Evolutionary conservation across 1,140 invertebrate species (phyloP).

Genomic region (Lucilia cuprina): DNA sequence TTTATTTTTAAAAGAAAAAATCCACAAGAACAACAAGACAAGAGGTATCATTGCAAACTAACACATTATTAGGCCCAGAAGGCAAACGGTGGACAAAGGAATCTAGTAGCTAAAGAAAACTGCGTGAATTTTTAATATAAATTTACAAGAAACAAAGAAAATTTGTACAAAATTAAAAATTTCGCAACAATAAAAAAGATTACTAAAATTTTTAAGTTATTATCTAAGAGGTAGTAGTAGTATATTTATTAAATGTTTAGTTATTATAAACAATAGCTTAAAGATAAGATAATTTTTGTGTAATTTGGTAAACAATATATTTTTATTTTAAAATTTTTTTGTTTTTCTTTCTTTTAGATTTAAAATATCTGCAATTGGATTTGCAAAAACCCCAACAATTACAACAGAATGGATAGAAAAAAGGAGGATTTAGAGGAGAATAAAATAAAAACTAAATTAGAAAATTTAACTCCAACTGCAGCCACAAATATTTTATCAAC

Average conservation of each 20-base stretch:
- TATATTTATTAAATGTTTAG: too few species aligned
- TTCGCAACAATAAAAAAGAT: background rate
- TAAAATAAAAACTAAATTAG: background rate
- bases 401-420: constrained; percentile 32
- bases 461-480: background rate
- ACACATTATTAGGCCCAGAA: background rate
- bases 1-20: background rate
- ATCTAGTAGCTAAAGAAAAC: background rate
- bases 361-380: constrained; percentile 25
- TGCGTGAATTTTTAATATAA: background rate
- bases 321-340: background rate
- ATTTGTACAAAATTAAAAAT: background rate
- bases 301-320: background rate
- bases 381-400: constrained; percentile 21
- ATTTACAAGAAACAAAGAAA: background rate
- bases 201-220: background rate
- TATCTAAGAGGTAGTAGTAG: background rate
- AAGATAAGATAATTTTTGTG: constrained; percentile 8
- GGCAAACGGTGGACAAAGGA: background rate
- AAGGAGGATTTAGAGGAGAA: background rate
- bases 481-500: constrained; percentile 11
- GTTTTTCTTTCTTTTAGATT: background rate
- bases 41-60: background rate
- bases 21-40: background rate
- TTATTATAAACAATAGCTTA: background rate